Base-by-base conservation (phyloP, 2,888 invertebrate species). In the Physocephala rufipes region DNA sequence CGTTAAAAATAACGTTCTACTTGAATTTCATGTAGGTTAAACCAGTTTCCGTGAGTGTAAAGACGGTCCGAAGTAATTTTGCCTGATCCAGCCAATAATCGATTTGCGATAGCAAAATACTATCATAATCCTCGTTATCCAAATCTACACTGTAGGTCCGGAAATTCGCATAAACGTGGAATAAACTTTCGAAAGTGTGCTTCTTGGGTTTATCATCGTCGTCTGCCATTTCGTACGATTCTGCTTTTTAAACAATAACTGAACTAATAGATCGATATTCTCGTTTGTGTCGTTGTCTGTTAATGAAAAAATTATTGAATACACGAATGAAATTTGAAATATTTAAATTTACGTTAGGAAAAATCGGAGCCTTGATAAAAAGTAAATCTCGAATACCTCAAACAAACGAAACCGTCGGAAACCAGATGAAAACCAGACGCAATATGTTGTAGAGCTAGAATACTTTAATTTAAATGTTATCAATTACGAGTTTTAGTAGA, bases 51-150 rank as follows among this genome's bases (percentile, higher is more conserved):
- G 79, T 80, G 64, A 73, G 55, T 2, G 70, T 72, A 62, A 79
- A 80, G 9, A 71, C 72, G 0, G 70, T 76, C 69, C 47, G 76
- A 15, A 81, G 71, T 5, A 80, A 72, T 66, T 79, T 73, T 1
- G 80, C 77, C 19, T 79, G 79, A 47, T 77, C 74, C 49, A 80
- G 62, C 81, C 81, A 81, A 63, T 77, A 74, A 66, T 81, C 80
- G 4, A 79, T 78, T 79, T 81, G 81, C 0, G 79, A 77, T 13
- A 81, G 61, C 67, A 80, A 74, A 70, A 81, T 81, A 9, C 71
- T 21, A 45, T 81, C 80, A 49, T 77, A 78, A 15, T 75, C 62
- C 45, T 75, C 77, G 68, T 78, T 78, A 58, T 80, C 79, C 62
- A 76, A 62, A 55, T 79, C 79, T 45, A 78, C 69, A 12, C 76